These are phyloP conservation scores for Eulimnadia texana DNA, from an alignment of 1,140 invertebrate genomes.

Conservation along the genomic window DNA sequence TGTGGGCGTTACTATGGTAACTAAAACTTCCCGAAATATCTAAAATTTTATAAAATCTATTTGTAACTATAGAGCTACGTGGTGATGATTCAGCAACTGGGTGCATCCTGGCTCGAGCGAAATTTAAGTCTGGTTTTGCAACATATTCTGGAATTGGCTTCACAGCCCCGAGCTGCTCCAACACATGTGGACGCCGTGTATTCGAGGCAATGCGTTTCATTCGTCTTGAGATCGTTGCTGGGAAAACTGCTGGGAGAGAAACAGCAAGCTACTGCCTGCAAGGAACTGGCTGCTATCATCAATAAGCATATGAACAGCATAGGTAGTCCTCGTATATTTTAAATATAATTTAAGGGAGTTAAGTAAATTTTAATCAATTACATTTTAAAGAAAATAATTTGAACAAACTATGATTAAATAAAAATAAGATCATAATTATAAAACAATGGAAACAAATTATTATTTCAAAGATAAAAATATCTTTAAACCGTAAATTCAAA, in stretches of 20 bases:
- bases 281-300: conserved; percentile 83
- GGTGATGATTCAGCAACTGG: conserved; percentile 60
- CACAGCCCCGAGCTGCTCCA: conserved; percentile 81
- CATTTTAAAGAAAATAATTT: no score
- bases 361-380: background rate
- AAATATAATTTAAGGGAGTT: background rate
- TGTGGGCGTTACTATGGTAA: conserved; percentile 62
- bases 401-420: no score
- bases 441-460: no score
- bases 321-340: conserved; percentile 29
- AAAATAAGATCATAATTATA: no score
- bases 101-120: conserved; percentile 82
- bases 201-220: conserved; percentile 91
- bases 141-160: conserved; percentile 82
- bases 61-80: conserved; percentile 19
- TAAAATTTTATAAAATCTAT: conserved; percentile 10
- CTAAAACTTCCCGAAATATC: no score
- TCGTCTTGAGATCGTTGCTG: conserved; percentile 78
- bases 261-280: conserved; percentile 85
- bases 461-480: no score
- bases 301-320: conserved; percentile 90
- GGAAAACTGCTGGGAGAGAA: conserved; percentile 91
- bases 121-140: conserved; percentile 70
- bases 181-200: conserved; percentile 96
- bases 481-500: no score